These are phyloP conservation scores for Sylvilagus bachmani DNA, from an alignment of 2,113 vertebrate species.

Conservation along the genomic window DNA sequence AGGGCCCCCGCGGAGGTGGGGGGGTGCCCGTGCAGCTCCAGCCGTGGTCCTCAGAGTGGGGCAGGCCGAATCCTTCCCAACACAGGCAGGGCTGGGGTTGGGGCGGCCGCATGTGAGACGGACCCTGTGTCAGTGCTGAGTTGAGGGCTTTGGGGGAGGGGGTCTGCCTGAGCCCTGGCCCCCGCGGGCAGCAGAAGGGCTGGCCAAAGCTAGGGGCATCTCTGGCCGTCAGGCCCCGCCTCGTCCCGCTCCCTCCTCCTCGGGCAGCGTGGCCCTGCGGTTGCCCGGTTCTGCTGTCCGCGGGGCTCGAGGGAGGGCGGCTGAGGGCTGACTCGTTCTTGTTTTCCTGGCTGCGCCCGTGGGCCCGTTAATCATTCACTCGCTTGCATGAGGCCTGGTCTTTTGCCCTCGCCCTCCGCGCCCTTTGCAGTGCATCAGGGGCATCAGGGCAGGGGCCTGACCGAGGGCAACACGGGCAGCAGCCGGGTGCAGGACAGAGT, in stretches of 20 bases:
- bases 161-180: background rate
- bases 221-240: background rate
- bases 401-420: conserved; percentile 16
- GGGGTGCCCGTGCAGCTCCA: background rate
- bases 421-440: background rate
- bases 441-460: background rate
- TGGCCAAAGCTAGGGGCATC: background rate
- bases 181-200: background rate
- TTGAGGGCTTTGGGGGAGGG: background rate
- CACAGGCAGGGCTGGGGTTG: background rate
- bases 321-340: background rate
- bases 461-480: background rate
- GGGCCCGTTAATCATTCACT: conserved; percentile 40
- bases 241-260: background rate
- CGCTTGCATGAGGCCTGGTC: background rate
- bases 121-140: background rate
- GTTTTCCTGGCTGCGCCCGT: background rate
- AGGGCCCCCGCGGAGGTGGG: background rate
- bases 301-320: background rate
- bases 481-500: accelerated
- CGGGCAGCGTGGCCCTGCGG: accelerated
- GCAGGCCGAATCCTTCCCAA: background rate
- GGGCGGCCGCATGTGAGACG: background rate
- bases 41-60: background rate
- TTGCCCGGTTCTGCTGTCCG: background rate